These are phyloP conservation scores for Paracanthobrama guichenoti DNA, from an alignment of 2,113 vertebrate species.

Conservation along the genomic window DNA sequence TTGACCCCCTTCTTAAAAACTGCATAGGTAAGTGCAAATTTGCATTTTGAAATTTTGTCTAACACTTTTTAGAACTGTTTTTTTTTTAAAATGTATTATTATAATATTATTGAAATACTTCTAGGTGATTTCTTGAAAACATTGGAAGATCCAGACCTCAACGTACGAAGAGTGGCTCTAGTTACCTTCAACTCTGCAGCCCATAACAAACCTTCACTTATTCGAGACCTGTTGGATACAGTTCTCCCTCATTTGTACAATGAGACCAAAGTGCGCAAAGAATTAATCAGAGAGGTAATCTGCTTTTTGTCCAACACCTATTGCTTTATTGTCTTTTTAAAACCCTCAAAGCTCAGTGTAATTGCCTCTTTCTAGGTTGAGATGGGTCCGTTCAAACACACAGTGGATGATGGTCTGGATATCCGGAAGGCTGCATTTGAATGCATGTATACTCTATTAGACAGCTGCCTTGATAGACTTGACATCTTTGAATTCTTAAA, in stretches of 20 bases:
- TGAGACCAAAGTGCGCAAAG: slow-evolving; percentile 98
- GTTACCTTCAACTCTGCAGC: slow-evolving; percentile 98
- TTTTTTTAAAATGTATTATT: background rate
- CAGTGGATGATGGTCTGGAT: slow-evolving; percentile 95
- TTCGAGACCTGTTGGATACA: slow-evolving; percentile 94
- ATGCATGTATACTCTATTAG: slow-evolving; percentile 98
- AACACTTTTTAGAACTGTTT: background rate
- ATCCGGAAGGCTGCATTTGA: slow-evolving; percentile 97
- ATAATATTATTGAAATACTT: background rate
- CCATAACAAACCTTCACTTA: slow-evolving; percentile 97
- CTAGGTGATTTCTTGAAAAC: slow-evolving; percentile 97
- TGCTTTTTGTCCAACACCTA: background rate
- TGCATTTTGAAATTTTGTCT: background rate
- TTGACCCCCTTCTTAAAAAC: slow-evolving; percentile 95
- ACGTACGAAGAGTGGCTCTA: slow-evolving; percentile 94
- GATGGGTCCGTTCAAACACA: slow-evolving; percentile 99
- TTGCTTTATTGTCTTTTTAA: background rate
- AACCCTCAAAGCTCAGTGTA: background rate
- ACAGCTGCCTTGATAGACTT: slow-evolving; percentile 96
- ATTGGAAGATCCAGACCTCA: slow-evolving; percentile 96
- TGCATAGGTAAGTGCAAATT: slow-evolving; percentile 85
- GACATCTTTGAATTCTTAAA: slow-evolving; percentile 99
- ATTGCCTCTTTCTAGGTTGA: slow-evolving; percentile 82
- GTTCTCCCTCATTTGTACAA: slow-evolving; percentile 97
- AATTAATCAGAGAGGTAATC: slow-evolving; percentile 93